A percentile compares a stretch with the other conserved stretches of the same genome.
These are phyloP conservation scores for Stictonetta naevosa DNA, from an alignment of 2,113 vertebrate genomes.

Conservation along the genomic window DNA sequence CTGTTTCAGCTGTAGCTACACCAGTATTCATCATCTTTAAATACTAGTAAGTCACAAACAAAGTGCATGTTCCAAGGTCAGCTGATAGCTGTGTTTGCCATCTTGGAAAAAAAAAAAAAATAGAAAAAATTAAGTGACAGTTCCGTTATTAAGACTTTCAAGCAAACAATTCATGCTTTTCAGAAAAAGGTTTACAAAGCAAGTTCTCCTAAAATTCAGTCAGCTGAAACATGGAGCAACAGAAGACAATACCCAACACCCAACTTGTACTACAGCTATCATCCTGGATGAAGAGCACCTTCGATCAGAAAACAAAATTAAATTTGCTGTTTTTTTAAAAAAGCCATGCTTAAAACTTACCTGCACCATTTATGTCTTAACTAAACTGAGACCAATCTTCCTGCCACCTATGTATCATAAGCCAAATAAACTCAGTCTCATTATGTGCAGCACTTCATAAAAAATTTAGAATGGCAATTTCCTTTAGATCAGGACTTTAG, in stretches of 20 bases:
- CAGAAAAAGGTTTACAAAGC: neutral
- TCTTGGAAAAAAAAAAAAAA: neutral
- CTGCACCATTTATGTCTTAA: neutral
- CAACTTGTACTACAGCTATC: neutral
- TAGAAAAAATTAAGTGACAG: neutral
- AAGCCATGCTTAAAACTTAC: neutral
- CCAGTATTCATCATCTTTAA: neutral
- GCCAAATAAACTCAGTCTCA: neutral
- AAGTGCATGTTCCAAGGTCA: neutral
- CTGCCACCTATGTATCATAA: neutral
- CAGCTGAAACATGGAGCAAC: neutral
- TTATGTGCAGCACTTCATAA: conserved; percentile 23
- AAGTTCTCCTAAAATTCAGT: neutral
- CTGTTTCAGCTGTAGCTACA: neutral
- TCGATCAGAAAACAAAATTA: neutral
- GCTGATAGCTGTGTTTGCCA: neutral
- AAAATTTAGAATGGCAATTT: conserved; percentile 51
- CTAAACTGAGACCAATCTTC: neutral
- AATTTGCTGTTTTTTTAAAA: neutral
- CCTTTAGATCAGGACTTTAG: conserved; percentile 35
- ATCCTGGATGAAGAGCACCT: neutral
- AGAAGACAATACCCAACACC: neutral
- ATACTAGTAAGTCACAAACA: neutral
- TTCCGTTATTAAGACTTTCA: neutral
- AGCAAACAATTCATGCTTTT: neutral